A percentile compares a stretch with the other conserved stretches of the same genome.
phyloP scores from a whole-genome alignment of 2,113 vertebrate species.

The Sarotherodon lohbergeri region DNA sequence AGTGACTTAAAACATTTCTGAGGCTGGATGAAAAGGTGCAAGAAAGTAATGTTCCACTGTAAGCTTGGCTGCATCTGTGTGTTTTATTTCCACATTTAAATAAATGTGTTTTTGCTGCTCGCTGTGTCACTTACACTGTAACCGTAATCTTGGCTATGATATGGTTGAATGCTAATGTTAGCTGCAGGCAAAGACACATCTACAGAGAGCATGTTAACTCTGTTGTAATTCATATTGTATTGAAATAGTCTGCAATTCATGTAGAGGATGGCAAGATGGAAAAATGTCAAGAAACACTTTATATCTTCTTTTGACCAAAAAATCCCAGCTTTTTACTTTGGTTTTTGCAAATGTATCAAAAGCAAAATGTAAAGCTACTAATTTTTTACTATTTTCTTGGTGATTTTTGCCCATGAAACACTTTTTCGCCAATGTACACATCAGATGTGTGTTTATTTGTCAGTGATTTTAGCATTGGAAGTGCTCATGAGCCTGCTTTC shows the following conservation, averaged over 20 bases:
- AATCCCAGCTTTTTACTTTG: background rate
- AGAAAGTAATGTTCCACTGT: background rate
- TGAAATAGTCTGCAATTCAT: background rate
- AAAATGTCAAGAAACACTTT: background rate
- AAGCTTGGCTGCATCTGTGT: background rate
- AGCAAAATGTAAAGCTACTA: background rate
- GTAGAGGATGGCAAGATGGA: background rate
- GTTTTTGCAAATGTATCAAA: background rate
- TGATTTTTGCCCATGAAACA: background rate
- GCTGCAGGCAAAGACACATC: background rate
- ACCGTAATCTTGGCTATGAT: background rate
- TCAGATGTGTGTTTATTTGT: background rate
- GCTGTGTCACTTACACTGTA: background rate
- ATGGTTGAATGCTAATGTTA: background rate
- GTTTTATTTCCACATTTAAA: background rate
- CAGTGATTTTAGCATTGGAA: background rate
- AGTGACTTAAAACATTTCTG: background rate
- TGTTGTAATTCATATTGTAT: background rate
- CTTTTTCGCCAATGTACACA: background rate
- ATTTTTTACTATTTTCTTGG: background rate
- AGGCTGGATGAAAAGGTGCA: background rate
- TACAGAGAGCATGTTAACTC: background rate
- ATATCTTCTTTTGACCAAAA: accelerated
- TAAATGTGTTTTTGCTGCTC: background rate
- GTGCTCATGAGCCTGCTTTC: background rate